Conservation (phyloP, 2,113 vertebrate species). For the Puma concolor region DNA sequence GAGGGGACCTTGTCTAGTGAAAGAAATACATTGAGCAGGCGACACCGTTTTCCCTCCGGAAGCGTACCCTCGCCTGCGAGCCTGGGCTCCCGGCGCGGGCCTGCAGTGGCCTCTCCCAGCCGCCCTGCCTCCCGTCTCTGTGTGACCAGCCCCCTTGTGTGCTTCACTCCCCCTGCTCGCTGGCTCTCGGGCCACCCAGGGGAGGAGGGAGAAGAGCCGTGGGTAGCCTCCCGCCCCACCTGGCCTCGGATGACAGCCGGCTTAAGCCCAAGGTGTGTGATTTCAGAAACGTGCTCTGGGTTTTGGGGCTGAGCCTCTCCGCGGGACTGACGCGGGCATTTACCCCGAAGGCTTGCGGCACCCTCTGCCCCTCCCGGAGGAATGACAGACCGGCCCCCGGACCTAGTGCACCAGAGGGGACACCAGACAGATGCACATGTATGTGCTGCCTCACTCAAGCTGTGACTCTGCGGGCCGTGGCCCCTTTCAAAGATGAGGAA, state of each 20-base stretch:
- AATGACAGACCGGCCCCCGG: too few species aligned
- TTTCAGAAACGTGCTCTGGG: not conserved
- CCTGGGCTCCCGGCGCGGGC: not conserved
- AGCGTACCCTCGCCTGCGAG: not conserved
- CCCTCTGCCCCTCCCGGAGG: not conserved
- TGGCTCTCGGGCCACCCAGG: not conserved
- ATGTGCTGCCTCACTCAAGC: not conserved
- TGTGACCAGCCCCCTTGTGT: not conserved
- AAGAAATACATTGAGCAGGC: not conserved
- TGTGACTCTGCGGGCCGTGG: not conserved
- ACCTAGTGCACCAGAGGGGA: not conserved
- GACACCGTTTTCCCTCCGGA: not conserved
- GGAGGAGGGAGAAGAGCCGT: not conserved
- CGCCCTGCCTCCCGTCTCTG: not conserved
- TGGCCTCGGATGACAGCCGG: not conserved
- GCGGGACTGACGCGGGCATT: fast-evolving
- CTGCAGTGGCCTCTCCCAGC: not conserved
- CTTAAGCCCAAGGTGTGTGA: not conserved
- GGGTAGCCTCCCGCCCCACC: not conserved
- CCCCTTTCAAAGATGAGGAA: not conserved
- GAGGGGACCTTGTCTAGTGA: not conserved
- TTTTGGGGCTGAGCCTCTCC: fast-evolving
- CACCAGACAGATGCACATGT: not conserved
- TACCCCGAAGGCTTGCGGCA: too few species aligned
- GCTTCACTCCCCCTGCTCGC: not conserved